These are phyloP conservation scores for Synanthedon andrenaeformis DNA, from an alignment of 2,888 invertebrate genomes.

Conservation along the genomic window DNA sequence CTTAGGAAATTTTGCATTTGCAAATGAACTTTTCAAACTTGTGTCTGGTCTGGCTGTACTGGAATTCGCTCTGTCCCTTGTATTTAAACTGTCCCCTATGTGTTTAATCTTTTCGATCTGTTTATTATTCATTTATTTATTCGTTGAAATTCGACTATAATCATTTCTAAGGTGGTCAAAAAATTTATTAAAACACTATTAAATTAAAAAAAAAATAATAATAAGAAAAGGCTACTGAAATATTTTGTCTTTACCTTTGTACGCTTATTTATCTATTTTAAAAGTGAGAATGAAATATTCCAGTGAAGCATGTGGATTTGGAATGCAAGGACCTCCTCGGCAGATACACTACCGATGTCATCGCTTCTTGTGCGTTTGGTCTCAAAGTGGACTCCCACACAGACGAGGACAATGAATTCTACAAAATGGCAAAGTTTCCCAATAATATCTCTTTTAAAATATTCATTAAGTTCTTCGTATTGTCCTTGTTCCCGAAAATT, in stretches of 20 bases:
- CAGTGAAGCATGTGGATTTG: slow-evolving; percentile 11
- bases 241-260: too few relatives aligned
- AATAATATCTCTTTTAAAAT: slow-evolving; percentile 33
- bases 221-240: too few relatives aligned
- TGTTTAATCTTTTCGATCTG: too few relatives aligned
- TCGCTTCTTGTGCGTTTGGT: slow-evolving; percentile 64
- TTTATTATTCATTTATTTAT: not conserved
- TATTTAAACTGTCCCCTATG: too few relatives aligned
- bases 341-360: slow-evolving; percentile 61
- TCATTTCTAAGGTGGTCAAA: too few relatives aligned
- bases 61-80: too few relatives aligned
- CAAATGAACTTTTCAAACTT: too few relatives aligned
- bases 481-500: slow-evolving; percentile 14
- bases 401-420: slow-evolving; percentile 66
- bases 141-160: not conserved
- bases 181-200: not conserved
- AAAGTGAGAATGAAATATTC: not conserved
- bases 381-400: slow-evolving; percentile 63
- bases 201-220: too few relatives aligned
- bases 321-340: slow-evolving; percentile 42
- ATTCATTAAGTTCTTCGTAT: slow-evolving; percentile 18
- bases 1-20: too few relatives aligned
- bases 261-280: too few relatives aligned
- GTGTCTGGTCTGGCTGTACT: too few relatives aligned
- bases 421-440: slow-evolving; percentile 49